phyloP scores from a whole-genome alignment of 2,888 invertebrate species.

The Hylaea fasciaria region DNA sequence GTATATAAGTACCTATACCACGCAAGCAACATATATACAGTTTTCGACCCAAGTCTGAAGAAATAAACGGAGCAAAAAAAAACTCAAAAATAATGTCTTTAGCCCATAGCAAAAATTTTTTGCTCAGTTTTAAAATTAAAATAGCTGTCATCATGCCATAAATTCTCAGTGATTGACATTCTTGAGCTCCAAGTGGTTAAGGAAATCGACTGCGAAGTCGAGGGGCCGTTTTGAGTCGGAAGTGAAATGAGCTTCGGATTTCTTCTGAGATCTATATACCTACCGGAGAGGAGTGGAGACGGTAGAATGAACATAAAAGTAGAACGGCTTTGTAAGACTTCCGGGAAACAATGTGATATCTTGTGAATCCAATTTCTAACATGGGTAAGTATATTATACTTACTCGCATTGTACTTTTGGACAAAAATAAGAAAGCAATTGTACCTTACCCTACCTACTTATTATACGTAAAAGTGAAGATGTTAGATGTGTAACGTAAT shows the following conservation, averaged over 20 bases:
- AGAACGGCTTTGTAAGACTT: neutral
- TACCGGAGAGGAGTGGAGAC: constrained; percentile 10
- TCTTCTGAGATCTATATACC: too few relatives aligned
- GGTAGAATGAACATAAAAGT: constrained; percentile 9
- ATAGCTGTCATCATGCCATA: neutral
- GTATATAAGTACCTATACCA: too few relatives aligned
- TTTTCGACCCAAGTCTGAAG: too few relatives aligned
- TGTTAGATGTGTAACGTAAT: constrained; percentile 27
- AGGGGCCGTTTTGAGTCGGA: constrained; percentile 22
- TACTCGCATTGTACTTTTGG: too few relatives aligned
- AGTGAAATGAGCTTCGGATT: constrained; percentile 25
- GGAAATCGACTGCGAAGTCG: constrained; percentile 27
- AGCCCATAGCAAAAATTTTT: too few relatives aligned
- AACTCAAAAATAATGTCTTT: too few relatives aligned
- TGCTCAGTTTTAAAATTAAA: neutral
- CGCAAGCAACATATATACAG: too few relatives aligned
- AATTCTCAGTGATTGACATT: constrained; percentile 27
- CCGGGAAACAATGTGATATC: neutral
- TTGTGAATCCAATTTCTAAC: neutral
- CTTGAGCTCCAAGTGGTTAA: constrained; percentile 20
- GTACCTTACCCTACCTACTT: too few relatives aligned
- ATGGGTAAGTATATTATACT: neutral
- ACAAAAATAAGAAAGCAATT: too few relatives aligned
- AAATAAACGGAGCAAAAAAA: too few relatives aligned
- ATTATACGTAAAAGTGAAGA: too few relatives aligned